phyloP scores from a whole-genome alignment of 2,888 invertebrate genomes.

The Eristalis pertinax region DNA sequence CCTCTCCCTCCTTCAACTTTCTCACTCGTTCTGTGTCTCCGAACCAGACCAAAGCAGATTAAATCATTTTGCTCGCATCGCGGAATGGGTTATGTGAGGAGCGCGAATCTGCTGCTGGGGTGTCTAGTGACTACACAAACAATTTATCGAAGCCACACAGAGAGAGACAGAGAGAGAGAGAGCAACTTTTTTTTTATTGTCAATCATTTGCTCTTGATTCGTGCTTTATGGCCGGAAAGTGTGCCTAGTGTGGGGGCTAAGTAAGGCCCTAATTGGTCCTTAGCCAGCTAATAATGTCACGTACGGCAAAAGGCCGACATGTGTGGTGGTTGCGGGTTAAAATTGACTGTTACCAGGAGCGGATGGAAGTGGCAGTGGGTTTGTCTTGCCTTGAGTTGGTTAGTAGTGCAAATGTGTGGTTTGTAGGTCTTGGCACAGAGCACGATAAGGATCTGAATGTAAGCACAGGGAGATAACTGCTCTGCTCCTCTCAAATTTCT shows the following conservation, averaged over 20 bases:
- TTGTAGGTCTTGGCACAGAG: too few relatives aligned
- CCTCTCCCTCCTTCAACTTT: background rate
- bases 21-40: too few relatives aligned
- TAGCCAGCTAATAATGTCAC: conserved; percentile 13
- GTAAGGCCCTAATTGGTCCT: conserved; percentile 7
- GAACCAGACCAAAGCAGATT: conserved; percentile 20
- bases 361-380: background rate
- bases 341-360: background rate
- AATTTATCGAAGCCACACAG: conserved; percentile 7
- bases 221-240: background rate
- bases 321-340: background rate
- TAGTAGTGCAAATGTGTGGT: background rate
- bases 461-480: too few relatives aligned
- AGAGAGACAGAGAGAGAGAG: background rate
- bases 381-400: background rate
- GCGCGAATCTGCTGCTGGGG: background rate
- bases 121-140: conserved; percentile 22
- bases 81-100: conserved; percentile 11
- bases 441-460: too few relatives aligned
- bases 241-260: background rate
- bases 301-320: background rate
- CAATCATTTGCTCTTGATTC: conserved; percentile 19
- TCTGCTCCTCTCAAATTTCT: too few relatives aligned
- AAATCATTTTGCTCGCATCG: conserved; percentile 31
- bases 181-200: conserved; percentile 5